Evolutionary conservation across 2,113 vertebrate genomes (phyloP), one percentile per base, ranked within the genome.

Genomic region (Ursus arctos): DNA sequence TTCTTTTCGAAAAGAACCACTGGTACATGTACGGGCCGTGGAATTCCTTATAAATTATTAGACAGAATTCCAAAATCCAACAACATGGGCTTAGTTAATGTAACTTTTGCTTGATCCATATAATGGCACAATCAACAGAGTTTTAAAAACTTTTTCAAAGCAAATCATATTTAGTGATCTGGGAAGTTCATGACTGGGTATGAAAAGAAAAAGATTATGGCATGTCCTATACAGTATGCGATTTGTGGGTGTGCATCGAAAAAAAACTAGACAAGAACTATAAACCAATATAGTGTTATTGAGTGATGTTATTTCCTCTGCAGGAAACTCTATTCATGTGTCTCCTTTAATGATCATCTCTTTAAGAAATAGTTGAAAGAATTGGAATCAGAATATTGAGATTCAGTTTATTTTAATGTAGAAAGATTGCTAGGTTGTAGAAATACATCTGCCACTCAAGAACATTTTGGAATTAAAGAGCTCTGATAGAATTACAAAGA

Each of bases 391-490:
- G 43, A 92, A 28, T 61, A 53, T 26, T 47, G 36, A 19, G 67
- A 81, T 82, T 86, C 26, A 61, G 67, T 87, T 94, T 53, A 88
- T 33, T 88, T 95, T 95, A 61, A 86, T 12, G 40, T 21, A 79
- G 31, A 6, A 95, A 88, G 40, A 94, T 26, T 63, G 31, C n/a
- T 43, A 40, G 15, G 26, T 31, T 91, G 49, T 40, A 95, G 55
- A 95, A 89, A 51, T 65, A 72, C 4, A 22, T 63, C 61, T 84
- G 22, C 1, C 15, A 76, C 79, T 71, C 19, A 69, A 63, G 26
- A 94, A 61, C 4, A 71, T 77, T 89, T 67, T 86, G 36, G 47
- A 87, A 93, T 86, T 77, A 92, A 92, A 93, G 59, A 85, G n/a
- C 40, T 91, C 43, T 63, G 18, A 76, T 11, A 95, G 40, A 88